These are phyloP conservation scores for Macrobrachium nipponense DNA, from an alignment of 1,140 invertebrate genomes.

Conservation along the genomic window DNA sequence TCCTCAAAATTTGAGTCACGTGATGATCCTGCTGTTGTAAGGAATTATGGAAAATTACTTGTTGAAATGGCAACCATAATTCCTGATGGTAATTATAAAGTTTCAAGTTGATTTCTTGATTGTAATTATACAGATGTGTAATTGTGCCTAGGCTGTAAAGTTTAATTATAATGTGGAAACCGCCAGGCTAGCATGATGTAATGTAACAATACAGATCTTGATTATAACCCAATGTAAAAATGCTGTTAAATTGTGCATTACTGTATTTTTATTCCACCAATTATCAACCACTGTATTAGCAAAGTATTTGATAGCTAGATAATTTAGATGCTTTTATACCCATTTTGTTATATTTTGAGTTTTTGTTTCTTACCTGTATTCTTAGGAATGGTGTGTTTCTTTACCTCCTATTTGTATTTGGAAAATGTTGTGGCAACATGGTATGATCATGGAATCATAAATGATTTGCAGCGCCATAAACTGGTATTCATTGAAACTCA, in stretches of 20 bases:
- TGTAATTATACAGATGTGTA: conserved; percentile 21
- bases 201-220: too few species aligned
- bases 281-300: too few species aligned
- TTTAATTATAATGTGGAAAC: too few species aligned
- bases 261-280: too few species aligned
- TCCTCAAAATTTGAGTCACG: conserved; percentile 97
- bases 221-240: too few species aligned
- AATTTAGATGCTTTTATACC: background rate
- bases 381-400: conserved; percentile 95
- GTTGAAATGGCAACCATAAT: conserved; percentile 91
- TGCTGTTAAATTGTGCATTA: too few species aligned
- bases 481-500: conserved; percentile 99
- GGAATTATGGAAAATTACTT: conserved; percentile 97
- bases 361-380: background rate
- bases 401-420: conserved; percentile 97
- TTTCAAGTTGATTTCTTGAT: conserved; percentile 67
- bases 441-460: conserved; percentile 88
- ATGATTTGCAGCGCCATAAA: conserved; percentile 94
- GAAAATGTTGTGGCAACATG: conserved; percentile 97
- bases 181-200: too few species aligned
- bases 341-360: background rate
- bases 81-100: conserved; percentile 66
- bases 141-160: background rate
- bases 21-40: conserved; percentile 96
- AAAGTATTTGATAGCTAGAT: too few species aligned